Evolutionary conservation across 1,140 invertebrate species (phyloP).

Genomic region (Thaumetopoea pityocampa): DNA sequence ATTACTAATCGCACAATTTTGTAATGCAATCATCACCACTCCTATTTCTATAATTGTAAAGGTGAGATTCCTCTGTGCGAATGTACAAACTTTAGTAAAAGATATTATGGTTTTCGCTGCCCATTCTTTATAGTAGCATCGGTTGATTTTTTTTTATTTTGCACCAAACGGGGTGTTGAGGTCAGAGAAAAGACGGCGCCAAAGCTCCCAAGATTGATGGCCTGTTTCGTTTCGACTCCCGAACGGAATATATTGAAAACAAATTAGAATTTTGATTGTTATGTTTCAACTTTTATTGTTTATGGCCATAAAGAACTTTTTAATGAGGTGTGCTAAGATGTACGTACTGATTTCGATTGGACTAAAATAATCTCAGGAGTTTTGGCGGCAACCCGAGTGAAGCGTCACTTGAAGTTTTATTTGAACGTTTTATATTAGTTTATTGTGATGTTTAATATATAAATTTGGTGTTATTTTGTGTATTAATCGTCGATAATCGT

Average conservation of each 20-base stretch:
- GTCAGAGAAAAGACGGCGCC: constrained; percentile 52
- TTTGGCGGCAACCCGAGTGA: too few species aligned
- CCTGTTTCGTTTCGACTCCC: constrained; percentile 36
- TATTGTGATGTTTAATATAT: too few species aligned
- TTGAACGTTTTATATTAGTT: too few species aligned
- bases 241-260: constrained; percentile 25
- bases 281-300: constrained; percentile 14
- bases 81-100: constrained; percentile 11
- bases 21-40: constrained; percentile 2
- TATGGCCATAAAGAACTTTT: neutral
- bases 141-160: constrained; percentile 36
- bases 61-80: constrained; percentile 12
- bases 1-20: constrained; percentile 43
- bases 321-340: neutral
- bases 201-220: constrained; percentile 52
- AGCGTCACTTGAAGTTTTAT: too few species aligned
- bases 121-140: constrained; percentile 57
- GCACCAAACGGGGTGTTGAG: constrained; percentile 36
- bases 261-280: constrained; percentile 23
- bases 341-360: too few species aligned
- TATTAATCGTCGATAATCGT: too few species aligned
- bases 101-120: constrained; percentile 43
- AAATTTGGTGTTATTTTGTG: too few species aligned
- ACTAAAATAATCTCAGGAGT: too few species aligned
- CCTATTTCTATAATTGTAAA: constrained; percentile 8